These are phyloP conservation scores for Craseonycteris thonglongyai DNA, from an alignment of 2,113 vertebrate species.

Conservation along the genomic window DNA sequence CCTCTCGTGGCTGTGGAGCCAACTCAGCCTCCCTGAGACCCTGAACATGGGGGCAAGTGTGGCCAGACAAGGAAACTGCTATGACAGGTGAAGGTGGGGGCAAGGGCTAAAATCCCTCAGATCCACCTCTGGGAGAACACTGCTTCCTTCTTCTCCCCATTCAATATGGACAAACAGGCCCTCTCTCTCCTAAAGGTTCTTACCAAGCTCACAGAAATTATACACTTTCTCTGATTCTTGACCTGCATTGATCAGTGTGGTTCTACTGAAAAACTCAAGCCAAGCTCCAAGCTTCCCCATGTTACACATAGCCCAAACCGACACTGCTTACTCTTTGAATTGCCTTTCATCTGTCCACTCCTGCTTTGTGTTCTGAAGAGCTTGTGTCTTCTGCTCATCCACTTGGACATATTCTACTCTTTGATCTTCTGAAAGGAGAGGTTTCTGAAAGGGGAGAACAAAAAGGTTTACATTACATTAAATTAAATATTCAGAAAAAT, in stretches of 20 bases:
- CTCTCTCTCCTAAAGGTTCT: neutral
- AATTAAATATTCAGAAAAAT: constrained; percentile 3
- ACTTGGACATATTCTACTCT: constrained; percentile 96
- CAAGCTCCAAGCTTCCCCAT: neutral
- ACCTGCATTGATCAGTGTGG: constrained; percentile 38
- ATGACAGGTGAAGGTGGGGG: fast-evolving
- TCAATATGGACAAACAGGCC: neutral
- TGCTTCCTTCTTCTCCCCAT: neutral
- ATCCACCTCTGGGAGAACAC: neutral
- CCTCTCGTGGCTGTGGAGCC: neutral
- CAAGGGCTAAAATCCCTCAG: neutral
- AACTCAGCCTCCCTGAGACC: neutral
- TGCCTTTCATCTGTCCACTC: constrained; percentile 96
- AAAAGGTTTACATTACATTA: neutral
- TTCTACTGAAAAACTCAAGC: constrained; percentile 68
- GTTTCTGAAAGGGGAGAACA: constrained; percentile 82
- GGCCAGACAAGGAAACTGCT: neutral
- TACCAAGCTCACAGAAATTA: neutral
- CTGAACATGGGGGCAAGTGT: neutral
- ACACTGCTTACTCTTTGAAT: constrained; percentile 85
- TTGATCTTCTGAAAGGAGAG: constrained; percentile 89
- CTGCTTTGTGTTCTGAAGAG: constrained; percentile 94
- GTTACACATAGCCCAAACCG: neutral
- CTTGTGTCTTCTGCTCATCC: constrained; percentile 98
- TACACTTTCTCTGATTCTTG: constrained; percentile 11